These are phyloP conservation scores for Mionectes macconnelli DNA, from an alignment of 2,113 vertebrate species.

Conservation along the genomic window DNA sequence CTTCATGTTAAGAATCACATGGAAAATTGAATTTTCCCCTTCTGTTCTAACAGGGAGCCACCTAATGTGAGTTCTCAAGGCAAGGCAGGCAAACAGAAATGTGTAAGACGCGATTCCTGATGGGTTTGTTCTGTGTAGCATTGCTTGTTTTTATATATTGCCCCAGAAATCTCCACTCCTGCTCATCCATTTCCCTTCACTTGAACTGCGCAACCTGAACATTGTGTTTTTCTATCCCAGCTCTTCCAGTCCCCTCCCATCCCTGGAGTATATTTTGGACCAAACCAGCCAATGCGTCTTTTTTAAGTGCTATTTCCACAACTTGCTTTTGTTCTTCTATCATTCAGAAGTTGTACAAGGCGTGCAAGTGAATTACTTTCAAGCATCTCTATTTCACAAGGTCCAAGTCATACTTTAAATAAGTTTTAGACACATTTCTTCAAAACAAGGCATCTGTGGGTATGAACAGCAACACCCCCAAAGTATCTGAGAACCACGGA, in stretches of 20 bases:
- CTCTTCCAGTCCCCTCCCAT: slow-evolving; percentile 48
- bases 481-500: background rate
- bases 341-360: background rate
- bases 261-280: slow-evolving; percentile 46
- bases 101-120: background rate
- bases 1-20: background rate
- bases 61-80: background rate
- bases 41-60: background rate
- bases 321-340: slow-evolving; percentile 8
- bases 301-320: slow-evolving; percentile 6
- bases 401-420: background rate
- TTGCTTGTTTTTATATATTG: background rate
- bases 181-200: background rate
- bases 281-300: background rate
- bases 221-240: slow-evolving; percentile 42
- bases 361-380: background rate
- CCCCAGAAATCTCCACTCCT: background rate
- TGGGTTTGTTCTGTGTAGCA: background rate
- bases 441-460: background rate
- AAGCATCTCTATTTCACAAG: background rate
- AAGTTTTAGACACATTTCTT: background rate
- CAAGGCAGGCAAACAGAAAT: background rate
- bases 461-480: background rate
- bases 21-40: background rate
- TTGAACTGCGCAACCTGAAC: slow-evolving; percentile 58